Evolutionary conservation across 2,113 vertebrate genomes (phyloP).

Genomic region (Pseudopodoces humilis): DNA sequence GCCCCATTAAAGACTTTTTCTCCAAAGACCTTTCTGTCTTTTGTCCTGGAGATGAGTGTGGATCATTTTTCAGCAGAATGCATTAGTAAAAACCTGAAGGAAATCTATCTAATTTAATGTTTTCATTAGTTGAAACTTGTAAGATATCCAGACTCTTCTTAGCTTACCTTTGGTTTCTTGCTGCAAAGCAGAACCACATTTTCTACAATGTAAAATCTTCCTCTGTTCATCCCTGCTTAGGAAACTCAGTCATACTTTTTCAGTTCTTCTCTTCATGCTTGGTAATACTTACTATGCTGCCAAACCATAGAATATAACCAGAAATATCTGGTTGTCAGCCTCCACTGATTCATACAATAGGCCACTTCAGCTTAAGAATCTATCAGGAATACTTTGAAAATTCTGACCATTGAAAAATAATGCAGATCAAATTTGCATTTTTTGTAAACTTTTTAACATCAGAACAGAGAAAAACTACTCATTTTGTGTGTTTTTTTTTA

Average conservation of each 20-base stretch:
- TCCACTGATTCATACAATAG: not conserved
- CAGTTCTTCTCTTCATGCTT: not conserved
- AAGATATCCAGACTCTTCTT: not conserved
- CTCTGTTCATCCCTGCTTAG: not conserved
- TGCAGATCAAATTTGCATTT: not conserved
- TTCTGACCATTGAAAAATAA: not conserved
- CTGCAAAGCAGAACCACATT: not conserved
- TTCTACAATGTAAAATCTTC: not conserved
- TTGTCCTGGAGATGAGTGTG: constrained; percentile 18
- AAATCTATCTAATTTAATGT: constrained; percentile 16
- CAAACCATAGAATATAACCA: not conserved
- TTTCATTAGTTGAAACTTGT: not conserved
- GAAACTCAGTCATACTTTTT: not conserved
- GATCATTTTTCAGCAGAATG: constrained; percentile 9
- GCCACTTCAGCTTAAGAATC: not conserved
- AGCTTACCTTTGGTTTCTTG: not conserved
- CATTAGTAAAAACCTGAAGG: not conserved
- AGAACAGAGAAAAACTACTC: not conserved
- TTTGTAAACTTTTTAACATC: not conserved
- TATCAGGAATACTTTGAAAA: not conserved
- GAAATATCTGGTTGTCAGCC: not conserved
- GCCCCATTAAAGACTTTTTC: constrained; percentile 28
- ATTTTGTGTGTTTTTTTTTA: not conserved
- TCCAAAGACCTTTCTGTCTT: constrained; percentile 12
- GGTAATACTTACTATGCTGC: not conserved